Evolutionary conservation across 2,888 invertebrate genomes (phyloP).

Genomic region (Biston betularia): DNA sequence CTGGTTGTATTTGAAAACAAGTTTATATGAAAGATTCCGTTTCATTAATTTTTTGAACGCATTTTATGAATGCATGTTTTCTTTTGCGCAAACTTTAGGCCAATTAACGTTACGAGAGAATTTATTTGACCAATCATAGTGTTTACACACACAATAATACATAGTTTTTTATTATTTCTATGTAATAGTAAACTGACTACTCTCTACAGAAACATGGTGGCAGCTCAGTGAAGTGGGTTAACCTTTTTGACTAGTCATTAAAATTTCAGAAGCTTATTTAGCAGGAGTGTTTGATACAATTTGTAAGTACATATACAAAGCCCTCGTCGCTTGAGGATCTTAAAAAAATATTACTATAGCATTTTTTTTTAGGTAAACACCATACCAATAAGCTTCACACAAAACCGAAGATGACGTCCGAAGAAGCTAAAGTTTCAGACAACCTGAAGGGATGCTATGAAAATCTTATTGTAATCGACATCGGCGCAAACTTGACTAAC

Average conservation of each 20-base stretch:
- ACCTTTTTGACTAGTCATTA: conserved; percentile 75
- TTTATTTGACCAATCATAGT: too few relatives aligned
- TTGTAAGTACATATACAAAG: conserved; percentile 66
- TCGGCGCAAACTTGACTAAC: conserved; percentile 97
- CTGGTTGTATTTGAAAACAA: too few relatives aligned
- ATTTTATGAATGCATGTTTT: not conserved
- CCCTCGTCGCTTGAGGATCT: conserved; percentile 16
- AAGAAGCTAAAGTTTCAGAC: conserved; percentile 81
- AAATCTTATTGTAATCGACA: conserved; percentile 96
- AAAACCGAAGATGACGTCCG: conserved; percentile 82
- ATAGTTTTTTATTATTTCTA: too few relatives aligned
- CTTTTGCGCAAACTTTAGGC: not conserved
- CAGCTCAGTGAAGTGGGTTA: conserved; percentile 79
- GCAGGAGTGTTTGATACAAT: conserved; percentile 85
- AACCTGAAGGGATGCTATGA: conserved; percentile 93
- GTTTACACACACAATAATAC: too few relatives aligned
- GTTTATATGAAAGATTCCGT: too few relatives aligned
- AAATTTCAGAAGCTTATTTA: conserved; percentile 79
- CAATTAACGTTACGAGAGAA: not conserved
- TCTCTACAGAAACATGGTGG: conserved; percentile 84
- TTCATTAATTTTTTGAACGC: not conserved
- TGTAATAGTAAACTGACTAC: not conserved
- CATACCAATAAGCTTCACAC: conserved; percentile 79
- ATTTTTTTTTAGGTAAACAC: conserved; percentile 77
- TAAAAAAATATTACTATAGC: conserved; percentile 37